These are phyloP conservation scores for Macrosteles quadrilineatus DNA, from an alignment of 1,140 invertebrate species.

Conservation along the genomic window DNA sequence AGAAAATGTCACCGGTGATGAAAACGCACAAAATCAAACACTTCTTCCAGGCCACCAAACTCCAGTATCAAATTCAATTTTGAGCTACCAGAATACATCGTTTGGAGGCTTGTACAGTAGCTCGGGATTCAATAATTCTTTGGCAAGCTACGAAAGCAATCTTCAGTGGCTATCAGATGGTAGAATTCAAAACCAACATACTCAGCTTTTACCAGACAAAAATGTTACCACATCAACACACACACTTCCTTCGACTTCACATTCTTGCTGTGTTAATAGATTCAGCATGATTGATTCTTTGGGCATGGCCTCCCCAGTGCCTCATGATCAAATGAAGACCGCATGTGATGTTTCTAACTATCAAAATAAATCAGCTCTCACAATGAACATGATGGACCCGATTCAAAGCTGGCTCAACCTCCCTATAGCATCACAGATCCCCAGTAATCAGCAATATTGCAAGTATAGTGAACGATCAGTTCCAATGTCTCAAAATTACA, in stretches of 20 bases:
- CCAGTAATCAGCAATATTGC: slow-evolving; percentile 18
- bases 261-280: slow-evolving; percentile 32
- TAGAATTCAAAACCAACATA: slow-evolving; percentile 28
- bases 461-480: slow-evolving; percentile 13
- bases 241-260: slow-evolving; percentile 1
- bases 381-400: slow-evolving; percentile 30
- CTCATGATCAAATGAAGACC: slow-evolving; percentile 10
- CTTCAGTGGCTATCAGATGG: slow-evolving; percentile 32
- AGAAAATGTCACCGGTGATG: too few relatives aligned
- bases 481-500: slow-evolving; percentile 15
- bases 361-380: slow-evolving; percentile 17
- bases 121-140: slow-evolving; percentile 16
- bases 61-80: background rate
- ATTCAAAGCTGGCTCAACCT: slow-evolving; percentile 33
- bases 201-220: slow-evolving; percentile 21
- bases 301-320: slow-evolving; percentile 28
- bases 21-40: too few relatives aligned
- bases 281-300: slow-evolving; percentile 23
- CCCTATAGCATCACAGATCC: slow-evolving; percentile 5
- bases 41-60: background rate
- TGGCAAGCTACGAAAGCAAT: slow-evolving; percentile 22
- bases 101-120: slow-evolving; percentile 14
- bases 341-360: slow-evolving; percentile 18
- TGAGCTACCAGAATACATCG: slow-evolving; percentile 5
- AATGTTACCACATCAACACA: slow-evolving; percentile 22